Evolutionary conservation across 2,113 vertebrate species (phyloP), one percentile per base, ranked within the genome.

Genomic region (Sciurus niger): DNA sequence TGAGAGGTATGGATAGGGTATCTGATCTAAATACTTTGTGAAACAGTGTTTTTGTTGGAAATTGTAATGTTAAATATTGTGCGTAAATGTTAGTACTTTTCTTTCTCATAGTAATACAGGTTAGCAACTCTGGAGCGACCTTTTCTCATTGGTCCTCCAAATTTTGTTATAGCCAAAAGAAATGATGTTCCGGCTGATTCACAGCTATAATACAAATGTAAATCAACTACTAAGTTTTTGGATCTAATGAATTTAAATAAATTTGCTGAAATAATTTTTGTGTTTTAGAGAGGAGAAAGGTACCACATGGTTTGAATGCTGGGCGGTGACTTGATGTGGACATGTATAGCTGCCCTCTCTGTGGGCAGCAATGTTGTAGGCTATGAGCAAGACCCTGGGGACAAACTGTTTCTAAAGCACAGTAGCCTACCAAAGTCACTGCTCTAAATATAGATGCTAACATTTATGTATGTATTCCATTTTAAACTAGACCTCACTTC

Each of bases 391-490:
- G n/a, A 48, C 37, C 32, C 16, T 58, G 20, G 9, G 6, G 79
- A 94, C 11, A 63, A 6, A 13, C 16, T 53, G 12, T 48, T 65
- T 88, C 63, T 83, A 67, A 86, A 58, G 9, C 14, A 12, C 3
- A 9, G 6, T 9, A 4, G 18, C 51, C 22, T 37, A 37, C 22
- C 73, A 48, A 89, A 34, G 18, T 40, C 46, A 28, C 13, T 32
- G 5, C 1, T 6, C 16, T 24, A 83, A 14, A 30, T 55, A 18
- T 8, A 77, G 22, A 84, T 55, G 48, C 0, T 86, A 70, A 60
- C 80, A 37, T 83, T 90, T 96, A 67, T 58, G 16, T 65, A 2
- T 73, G 1, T 30, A 76, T 89, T 78, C 93, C 8, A 79, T 63
- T 95, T 46, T 82, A 82, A 84, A 46, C 46, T 55, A 9, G 6